Conservation (phyloP, 2,888 invertebrate genomes). For the Synanthedon myopaeformis region DNA sequence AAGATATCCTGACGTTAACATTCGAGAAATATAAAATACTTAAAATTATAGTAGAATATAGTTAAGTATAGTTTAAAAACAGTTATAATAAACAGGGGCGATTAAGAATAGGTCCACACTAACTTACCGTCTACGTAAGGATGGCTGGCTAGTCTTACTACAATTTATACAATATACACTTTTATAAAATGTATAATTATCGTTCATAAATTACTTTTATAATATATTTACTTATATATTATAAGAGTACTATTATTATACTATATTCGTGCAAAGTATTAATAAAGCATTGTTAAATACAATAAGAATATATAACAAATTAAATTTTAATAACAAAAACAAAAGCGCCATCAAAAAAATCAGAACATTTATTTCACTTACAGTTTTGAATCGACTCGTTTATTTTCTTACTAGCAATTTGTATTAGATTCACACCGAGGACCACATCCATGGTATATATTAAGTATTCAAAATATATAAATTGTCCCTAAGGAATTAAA, state of each 20-base stretch:
- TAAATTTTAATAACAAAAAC: slow-evolving; percentile 12
- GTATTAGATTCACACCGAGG: no score
- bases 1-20: no score
- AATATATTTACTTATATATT: background rate
- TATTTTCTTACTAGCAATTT: no score
- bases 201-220: slow-evolving; percentile 1
- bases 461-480: no score
- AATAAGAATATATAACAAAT: slow-evolving; percentile 7
- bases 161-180: slow-evolving; percentile 1
- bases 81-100: slow-evolving; percentile 6
- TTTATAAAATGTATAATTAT: background rate
- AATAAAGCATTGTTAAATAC: background rate
- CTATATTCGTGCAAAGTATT: background rate
- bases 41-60: background rate
- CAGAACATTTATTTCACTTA: slow-evolving; percentile 9
- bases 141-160: no score
- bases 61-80: background rate
- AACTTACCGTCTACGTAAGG: slow-evolving; percentile 39
- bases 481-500: no score
- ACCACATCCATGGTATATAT: no score
- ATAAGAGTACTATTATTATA: background rate
- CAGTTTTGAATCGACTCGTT: slow-evolving; percentile 15
- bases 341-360: slow-evolving; percentile 35
- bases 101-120: slow-evolving; percentile 30
- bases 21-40: background rate